These are phyloP conservation scores for Unio pictorum DNA, from an alignment of 2,888 invertebrate genomes.

Conservation along the genomic window DNA sequence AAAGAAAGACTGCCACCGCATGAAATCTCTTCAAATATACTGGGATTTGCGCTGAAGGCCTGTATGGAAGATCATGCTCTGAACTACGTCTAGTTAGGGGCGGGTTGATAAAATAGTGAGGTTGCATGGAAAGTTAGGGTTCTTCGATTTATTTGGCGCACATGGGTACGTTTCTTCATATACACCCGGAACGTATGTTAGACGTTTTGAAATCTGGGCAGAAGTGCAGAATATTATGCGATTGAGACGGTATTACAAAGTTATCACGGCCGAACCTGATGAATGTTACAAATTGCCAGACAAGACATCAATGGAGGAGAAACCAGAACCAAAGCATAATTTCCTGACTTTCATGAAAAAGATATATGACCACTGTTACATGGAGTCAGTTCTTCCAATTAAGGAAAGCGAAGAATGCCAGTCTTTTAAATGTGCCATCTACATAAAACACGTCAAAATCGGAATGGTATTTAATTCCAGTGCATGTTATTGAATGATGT, in stretches of 20 bases:
- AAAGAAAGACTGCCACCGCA: not conserved
- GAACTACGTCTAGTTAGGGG: slow-evolving; percentile 8
- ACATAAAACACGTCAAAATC: no score
- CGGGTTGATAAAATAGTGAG: not conserved
- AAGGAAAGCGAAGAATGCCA: no score
- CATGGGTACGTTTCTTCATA: not conserved
- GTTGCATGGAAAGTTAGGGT: not conserved
- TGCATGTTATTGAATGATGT: slow-evolving; percentile 7
- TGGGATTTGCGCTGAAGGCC: slow-evolving; percentile 6
- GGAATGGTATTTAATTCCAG: no score
- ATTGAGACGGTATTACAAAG: slow-evolving; percentile 12
- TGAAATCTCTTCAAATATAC: slow-evolving; percentile 7
- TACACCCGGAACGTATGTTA: slow-evolving; percentile 12
- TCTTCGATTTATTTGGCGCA: slow-evolving; percentile 8
- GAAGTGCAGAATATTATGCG: slow-evolving; percentile 12
- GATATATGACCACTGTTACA: no score
- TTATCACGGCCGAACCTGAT: slow-evolving; percentile 16
- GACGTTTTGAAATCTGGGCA: slow-evolving; percentile 9
- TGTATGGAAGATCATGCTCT: slow-evolving; percentile 9
- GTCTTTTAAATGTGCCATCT: no score
- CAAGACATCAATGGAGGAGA: not conserved
- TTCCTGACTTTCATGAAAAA: no score
- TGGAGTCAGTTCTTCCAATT: no score
- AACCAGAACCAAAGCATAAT: no score
- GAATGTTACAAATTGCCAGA: slow-evolving; percentile 25